Conservation (phyloP, 2,113 vertebrate genomes). For the Peromyscus maniculatus region DNA sequence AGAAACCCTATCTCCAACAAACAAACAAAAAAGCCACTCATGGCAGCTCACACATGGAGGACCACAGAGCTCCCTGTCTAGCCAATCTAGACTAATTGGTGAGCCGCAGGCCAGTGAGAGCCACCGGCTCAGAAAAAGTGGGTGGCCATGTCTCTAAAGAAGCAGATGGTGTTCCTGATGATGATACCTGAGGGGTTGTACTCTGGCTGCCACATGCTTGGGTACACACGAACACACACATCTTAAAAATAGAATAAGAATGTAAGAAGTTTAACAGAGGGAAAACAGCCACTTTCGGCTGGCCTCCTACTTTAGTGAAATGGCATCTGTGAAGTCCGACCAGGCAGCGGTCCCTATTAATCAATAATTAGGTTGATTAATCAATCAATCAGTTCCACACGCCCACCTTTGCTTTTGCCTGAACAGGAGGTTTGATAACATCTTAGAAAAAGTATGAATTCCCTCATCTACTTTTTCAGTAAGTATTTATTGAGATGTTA, state of each 20-base stretch:
- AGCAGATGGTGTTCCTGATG: not conserved
- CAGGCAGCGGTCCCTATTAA: not conserved
- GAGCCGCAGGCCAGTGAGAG: not conserved
- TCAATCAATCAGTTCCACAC: not conserved
- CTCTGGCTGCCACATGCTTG: not conserved
- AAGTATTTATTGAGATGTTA: conserved; percentile 28
- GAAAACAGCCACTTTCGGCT: not conserved
- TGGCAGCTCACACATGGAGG: not conserved
- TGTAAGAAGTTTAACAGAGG: not conserved
- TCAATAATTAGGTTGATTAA: too few species aligned
- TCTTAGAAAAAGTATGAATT: not conserved
- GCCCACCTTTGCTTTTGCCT: conserved; percentile 9
- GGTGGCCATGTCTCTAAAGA: not conserved
- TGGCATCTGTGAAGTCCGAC: not conserved
- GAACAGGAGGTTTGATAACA: conserved; percentile 37
- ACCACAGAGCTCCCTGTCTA: not conserved
- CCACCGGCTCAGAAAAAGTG: not conserved
- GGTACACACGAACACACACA: not conserved
- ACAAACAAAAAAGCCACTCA: not conserved
- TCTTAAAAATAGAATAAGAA: not conserved
- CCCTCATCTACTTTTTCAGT: conserved; percentile 16
- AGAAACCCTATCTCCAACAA: not conserved
- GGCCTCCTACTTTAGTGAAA: not conserved
- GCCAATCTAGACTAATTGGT: not conserved
- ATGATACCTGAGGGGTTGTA: not conserved